Conservation (phyloP, 2,113 vertebrate species). For the Pseudopipra pipra region DNA sequence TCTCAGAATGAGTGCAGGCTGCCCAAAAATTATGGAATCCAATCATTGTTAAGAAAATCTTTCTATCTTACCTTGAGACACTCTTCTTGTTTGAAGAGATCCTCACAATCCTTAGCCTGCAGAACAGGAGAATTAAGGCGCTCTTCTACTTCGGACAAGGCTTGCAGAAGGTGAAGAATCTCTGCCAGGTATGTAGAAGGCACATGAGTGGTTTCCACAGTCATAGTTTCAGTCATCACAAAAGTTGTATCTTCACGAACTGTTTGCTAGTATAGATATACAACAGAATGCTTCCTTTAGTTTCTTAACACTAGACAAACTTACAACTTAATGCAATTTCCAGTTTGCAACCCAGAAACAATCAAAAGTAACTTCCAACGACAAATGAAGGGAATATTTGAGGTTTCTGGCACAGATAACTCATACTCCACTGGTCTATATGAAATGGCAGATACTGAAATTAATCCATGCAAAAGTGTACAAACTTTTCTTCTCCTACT, state of each 20-base stretch:
- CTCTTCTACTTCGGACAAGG: conserved; percentile 87
- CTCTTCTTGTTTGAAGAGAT: conserved; percentile 88
- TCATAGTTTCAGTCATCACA: conserved; percentile 72
- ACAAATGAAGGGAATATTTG: background rate
- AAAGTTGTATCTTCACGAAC: conserved; percentile 74
- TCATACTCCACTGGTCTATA: background rate
- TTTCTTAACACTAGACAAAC: conserved; percentile 8
- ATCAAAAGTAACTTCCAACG: background rate
- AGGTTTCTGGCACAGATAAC: background rate
- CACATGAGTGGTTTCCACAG: conserved; percentile 82
- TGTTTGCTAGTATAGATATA: conserved; percentile 81
- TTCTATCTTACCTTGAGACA: conserved; percentile 87
- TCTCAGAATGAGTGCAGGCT: background rate
- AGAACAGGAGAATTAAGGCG: conserved; percentile 88
- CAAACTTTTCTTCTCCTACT: background rate
- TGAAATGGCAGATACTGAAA: background rate
- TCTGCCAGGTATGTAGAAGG: conserved; percentile 85
- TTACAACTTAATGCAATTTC: conserved; percentile 4
- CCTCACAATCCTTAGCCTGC: conserved; percentile 84
- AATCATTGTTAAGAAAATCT: background rate
- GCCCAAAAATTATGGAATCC: rapidly evolving
- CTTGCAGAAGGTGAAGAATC: conserved; percentile 83
- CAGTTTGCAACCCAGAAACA: conserved; percentile 11
- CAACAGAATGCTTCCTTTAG: conserved; percentile 74
- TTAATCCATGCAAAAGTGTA: background rate